Base-by-base conservation (phyloP, 2,888 invertebrate genomes). In the Drosophila atroscutellata region DNA sequence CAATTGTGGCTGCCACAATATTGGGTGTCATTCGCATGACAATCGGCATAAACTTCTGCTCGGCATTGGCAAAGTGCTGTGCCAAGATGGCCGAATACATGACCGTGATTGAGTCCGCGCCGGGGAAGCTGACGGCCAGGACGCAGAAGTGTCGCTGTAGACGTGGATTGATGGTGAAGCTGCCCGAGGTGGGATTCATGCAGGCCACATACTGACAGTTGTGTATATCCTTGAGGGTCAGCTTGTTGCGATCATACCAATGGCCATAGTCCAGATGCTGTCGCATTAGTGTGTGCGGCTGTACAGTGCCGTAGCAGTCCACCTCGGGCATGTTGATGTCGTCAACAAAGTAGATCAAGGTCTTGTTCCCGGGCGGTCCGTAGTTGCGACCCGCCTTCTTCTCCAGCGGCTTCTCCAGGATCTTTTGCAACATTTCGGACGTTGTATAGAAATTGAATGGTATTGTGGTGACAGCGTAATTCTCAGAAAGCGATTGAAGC, bases 321-420 rank as follows among this genome's bases (percentile, higher is more conserved):
- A 97, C 97, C 94, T 98, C 98, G 1, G 99, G 99, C 98, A 99
- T 99, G 91, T 99, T 99, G 96, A 99, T 96, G 90, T 99, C 99
- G 91, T 99, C 99, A 71, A 99, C 96, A 91, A 99, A 99, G 92
- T 98, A 99, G 74, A 99, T 95, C 49, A 99, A 94, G 0, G 97
- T 97, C 93, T 98, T 98, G 89, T 96, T 98, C 18, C 99, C 98
- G 0, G 98, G 98, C 18, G 99, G 99, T 0, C 98, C 99, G 90
- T 96, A 99, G 93, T 98, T 99, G 76, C 98, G 94, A 9, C 98
- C 97, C 13, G 99, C 99, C 93, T 99, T 99, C 94, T 99, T 99
- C 92, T 99, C 99, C 68, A 99, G 92, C 8, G 98, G 98, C 91
- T 98, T 98, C 92, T 99, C 99, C 64, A 99, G 93, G 59, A 98